These are phyloP conservation scores for Psephotus haematonotus DNA, from an alignment of 2,113 vertebrate genomes.

Conservation along the genomic window DNA sequence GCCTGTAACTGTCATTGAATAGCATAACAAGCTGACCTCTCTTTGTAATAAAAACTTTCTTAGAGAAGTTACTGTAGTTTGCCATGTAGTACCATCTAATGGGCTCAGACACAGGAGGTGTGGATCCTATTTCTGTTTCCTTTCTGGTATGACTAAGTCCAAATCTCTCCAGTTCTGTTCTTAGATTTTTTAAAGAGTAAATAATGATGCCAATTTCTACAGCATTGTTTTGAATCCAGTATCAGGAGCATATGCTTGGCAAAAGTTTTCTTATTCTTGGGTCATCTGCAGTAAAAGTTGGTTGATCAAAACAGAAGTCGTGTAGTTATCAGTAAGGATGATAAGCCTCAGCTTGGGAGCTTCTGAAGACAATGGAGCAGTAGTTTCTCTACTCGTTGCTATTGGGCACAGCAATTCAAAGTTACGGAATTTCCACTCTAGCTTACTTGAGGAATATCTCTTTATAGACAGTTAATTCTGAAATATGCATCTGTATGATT, in stretches of 20 bases:
- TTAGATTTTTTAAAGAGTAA: not conserved
- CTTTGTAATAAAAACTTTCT: not conserved
- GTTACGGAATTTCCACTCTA: not conserved
- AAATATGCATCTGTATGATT: not conserved
- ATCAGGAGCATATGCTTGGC: not conserved
- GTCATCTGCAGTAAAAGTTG: not conserved
- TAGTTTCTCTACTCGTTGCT: not conserved
- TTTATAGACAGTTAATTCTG: not conserved
- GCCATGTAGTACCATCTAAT: not conserved
- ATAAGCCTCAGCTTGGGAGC: not conserved
- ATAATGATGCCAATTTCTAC: not conserved
- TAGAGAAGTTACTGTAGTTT: not conserved
- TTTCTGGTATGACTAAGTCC: not conserved
- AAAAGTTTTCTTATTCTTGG: not conserved
- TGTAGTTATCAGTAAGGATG: not conserved
- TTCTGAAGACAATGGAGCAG: not conserved
- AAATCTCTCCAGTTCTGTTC: not conserved
- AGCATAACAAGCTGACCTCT: not conserved
- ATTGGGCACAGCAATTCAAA: not conserved
- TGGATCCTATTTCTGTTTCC: not conserved
- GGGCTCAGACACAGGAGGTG: not conserved
- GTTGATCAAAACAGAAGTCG: not conserved
- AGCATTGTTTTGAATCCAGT: not conserved
- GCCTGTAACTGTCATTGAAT: not conserved
- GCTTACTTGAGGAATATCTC: not conserved